A percentile compares a stretch with the other conserved stretches of the same genome.
Evolutionary conservation across 1,140 invertebrate genomes (phyloP).

Genomic region (Caerostris darwini): DNA sequence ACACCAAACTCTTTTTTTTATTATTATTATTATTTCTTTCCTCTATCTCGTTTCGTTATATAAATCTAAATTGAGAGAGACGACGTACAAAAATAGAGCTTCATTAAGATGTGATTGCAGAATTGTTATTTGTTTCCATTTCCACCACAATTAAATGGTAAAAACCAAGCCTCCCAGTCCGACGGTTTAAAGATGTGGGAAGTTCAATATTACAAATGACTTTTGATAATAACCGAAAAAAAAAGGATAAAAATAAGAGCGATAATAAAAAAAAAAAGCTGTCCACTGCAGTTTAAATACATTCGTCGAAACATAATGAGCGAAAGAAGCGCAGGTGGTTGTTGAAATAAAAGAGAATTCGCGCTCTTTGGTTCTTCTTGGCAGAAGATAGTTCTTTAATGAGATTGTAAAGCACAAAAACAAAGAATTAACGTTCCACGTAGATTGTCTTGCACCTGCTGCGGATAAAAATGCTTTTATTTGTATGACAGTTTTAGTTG

Average conservation of each 20-base stretch:
- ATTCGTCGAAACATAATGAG: constrained; percentile 22
- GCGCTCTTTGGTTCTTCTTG: neutral
- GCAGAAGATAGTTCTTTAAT: neutral
- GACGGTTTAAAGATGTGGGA: neutral
- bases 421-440: neutral
- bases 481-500: neutral
- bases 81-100: neutral
- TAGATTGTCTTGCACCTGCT: neutral
- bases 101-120: neutral
- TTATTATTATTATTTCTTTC: neutral
- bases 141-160: neutral
- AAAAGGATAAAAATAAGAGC: neutral
- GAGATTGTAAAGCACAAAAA: neutral
- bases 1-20: neutral
- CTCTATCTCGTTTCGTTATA: neutral
- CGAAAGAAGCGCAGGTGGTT: constrained; percentile 33
- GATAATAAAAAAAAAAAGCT: constrained; percentile 17
- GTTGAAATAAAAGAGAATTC: constrained; percentile 5
- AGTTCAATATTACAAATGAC: neutral
- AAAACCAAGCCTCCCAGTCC: neutral
- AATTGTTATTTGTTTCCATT: neutral
- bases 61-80: neutral
- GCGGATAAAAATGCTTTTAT: neutral
- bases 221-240: neutral
- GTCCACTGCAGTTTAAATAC: neutral